phyloP scores from a whole-genome alignment of 2,888 invertebrate species.

The Pediacus dermestoides region DNA sequence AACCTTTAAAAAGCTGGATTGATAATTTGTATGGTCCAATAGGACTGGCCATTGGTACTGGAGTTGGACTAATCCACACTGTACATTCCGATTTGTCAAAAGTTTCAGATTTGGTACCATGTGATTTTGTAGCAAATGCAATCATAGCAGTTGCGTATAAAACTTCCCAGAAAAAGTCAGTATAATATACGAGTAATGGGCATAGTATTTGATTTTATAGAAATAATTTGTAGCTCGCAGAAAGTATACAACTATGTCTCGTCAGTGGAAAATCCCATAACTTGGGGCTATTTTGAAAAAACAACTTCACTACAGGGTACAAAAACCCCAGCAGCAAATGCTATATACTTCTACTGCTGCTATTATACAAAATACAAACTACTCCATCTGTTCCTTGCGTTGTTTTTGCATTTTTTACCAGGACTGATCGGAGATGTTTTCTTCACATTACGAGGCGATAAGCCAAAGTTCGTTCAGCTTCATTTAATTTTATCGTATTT shows the following conservation, averaged over 20 bases:
- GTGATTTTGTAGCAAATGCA: slow-evolving; percentile 79
- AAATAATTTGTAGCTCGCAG: too few relatives aligned
- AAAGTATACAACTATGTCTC: slow-evolving; percentile 87
- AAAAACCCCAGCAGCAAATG: slow-evolving; percentile 60
- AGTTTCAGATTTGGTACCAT: slow-evolving; percentile 73
- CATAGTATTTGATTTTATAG: too few relatives aligned
- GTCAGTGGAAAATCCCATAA: slow-evolving; percentile 76
- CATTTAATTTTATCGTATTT: background rate
- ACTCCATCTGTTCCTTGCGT: slow-evolving; percentile 57
- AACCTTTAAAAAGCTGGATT: slow-evolving; percentile 80
- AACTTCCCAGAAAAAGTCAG: too few relatives aligned
- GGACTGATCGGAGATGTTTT: slow-evolving; percentile 60
- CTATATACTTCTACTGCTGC: slow-evolving; percentile 69
- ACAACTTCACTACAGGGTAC: slow-evolving; percentile 55
- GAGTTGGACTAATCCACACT: slow-evolving; percentile 71
- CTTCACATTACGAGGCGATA: slow-evolving; percentile 56
- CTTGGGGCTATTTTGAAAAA: slow-evolving; percentile 68
- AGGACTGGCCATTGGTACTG: slow-evolving; percentile 68
- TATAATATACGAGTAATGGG: too few relatives aligned
- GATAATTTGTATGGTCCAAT: slow-evolving; percentile 90
- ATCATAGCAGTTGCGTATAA: slow-evolving; percentile 72
- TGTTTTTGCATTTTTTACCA: slow-evolving; percentile 65
- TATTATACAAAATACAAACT: slow-evolving; percentile 60
- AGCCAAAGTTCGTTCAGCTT: slow-evolving; percentile 54
- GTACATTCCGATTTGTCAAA: slow-evolving; percentile 66